A percentile compares a stretch with the other conserved stretches of the same genome.
Evolutionary conservation across 2,113 vertebrate genomes (phyloP).

Genomic region (Leiothrix lutea): DNA sequence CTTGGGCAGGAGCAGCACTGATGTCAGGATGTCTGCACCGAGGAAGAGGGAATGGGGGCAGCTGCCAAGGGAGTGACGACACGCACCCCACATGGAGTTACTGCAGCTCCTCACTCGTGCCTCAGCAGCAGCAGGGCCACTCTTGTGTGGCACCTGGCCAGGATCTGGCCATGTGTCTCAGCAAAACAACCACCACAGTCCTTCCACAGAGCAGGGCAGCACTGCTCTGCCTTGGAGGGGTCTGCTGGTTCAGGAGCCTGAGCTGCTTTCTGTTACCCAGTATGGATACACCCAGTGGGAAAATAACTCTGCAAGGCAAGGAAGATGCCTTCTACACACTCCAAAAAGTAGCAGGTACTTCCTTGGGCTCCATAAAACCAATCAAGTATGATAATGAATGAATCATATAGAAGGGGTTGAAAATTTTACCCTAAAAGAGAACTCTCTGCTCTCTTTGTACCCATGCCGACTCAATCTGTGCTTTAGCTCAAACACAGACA

Average conservation of each 20-base stretch:
- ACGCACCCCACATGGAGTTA: not conserved
- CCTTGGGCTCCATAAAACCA: not conserved
- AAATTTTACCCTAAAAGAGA: not conserved
- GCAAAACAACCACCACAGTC: not conserved
- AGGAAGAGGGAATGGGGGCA: not conserved
- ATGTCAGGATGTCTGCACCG: not conserved
- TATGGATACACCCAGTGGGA: not conserved
- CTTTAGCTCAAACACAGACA: not conserved
- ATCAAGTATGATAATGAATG: not conserved
- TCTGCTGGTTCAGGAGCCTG: not conserved
- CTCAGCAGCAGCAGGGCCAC: not conserved
- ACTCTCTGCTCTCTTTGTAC: conserved; percentile 29
- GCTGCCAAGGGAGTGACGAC: accelerated
- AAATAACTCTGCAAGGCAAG: not conserved
- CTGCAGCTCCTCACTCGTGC: not conserved
- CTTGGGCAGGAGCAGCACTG: not conserved
- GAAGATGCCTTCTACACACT: not conserved
- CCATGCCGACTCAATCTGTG: not conserved
- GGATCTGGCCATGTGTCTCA: not conserved
- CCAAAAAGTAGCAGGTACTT: not conserved
- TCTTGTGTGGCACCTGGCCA: not conserved
- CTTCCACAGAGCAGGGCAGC: not conserved
- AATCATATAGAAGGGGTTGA: not conserved
- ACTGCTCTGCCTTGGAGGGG: not conserved
- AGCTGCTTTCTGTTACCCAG: not conserved